Conservation (phyloP, 2,113 vertebrate species). For the Xerus inauris region DNA sequence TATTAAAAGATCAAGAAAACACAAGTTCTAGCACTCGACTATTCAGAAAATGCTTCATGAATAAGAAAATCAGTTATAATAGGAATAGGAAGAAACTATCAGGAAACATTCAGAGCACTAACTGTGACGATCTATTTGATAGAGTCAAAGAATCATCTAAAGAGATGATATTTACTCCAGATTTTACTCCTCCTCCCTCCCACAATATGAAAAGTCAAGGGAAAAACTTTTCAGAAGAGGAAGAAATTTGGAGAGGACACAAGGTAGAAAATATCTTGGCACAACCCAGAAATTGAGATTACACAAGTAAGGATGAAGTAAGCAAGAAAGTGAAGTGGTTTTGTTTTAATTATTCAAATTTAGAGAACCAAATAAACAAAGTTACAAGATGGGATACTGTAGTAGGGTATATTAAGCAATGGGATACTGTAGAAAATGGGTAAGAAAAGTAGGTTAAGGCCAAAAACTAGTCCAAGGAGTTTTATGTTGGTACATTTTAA, state of each 20-base stretch:
- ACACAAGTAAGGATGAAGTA: slow-evolving; percentile 10
- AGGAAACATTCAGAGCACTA: background rate
- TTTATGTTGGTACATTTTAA: background rate
- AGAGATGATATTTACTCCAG: background rate
- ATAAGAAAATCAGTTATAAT: background rate
- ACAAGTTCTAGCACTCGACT: background rate
- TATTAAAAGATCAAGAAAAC: background rate
- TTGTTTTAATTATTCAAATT: slow-evolving; percentile 2
- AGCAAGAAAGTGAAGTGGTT: background rate
- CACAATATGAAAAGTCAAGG: background rate
- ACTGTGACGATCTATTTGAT: background rate
- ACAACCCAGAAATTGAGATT: background rate
- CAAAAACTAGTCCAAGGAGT: background rate
- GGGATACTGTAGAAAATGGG: background rate
- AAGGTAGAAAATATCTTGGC: background rate
- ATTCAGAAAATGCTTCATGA: background rate
- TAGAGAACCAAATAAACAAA: slow-evolving; percentile 37
- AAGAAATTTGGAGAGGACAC: background rate
- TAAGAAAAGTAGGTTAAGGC: background rate
- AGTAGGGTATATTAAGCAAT: background rate
- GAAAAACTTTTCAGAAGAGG: background rate
- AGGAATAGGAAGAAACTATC: background rate
- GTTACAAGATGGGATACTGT: background rate
- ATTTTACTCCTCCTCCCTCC: background rate
- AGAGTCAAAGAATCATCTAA: background rate